A percentile compares a stretch with the other conserved stretches of the same genome.
phyloP scores from a whole-genome alignment of 2,113 vertebrate genomes.

The Eublepharis macularius region DNA sequence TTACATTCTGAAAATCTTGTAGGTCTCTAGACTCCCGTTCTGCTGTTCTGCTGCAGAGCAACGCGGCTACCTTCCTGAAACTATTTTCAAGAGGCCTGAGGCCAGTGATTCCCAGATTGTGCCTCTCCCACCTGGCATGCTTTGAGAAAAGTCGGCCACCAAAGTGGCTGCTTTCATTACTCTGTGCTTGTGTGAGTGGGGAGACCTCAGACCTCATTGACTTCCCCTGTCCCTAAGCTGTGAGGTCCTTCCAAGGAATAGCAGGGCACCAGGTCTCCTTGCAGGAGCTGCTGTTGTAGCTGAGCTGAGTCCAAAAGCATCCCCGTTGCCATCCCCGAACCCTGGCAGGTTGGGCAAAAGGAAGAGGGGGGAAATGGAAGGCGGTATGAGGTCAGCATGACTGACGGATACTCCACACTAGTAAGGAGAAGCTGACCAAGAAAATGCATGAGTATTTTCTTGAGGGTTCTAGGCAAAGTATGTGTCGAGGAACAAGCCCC shows the following conservation, averaged over 20 bases:
- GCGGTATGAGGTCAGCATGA: no score
- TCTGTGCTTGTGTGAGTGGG: not conserved
- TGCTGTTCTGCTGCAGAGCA: no score
- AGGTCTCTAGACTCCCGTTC: no score
- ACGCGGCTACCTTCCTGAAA: no score
- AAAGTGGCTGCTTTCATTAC: no score
- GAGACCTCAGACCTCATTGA: not conserved
- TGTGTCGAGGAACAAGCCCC: no score
- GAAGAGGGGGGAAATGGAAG: no score
- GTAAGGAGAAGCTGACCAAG: not conserved
- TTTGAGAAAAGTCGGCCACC: not conserved
- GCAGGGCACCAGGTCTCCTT: rapidly evolving
- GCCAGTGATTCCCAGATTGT: no score
- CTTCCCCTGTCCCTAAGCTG: not conserved
- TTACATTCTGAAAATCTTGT: no score
- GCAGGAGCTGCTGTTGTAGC: no score
- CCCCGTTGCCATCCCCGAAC: not conserved
- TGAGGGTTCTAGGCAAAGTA: not conserved
- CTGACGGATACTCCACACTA: not conserved
- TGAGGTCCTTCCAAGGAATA: not conserved
- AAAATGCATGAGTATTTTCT: not conserved
- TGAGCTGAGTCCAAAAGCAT: not conserved
- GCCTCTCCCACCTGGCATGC: not conserved
- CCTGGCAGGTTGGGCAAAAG: not conserved
- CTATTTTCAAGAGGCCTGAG: no score